These are phyloP conservation scores for Conchocele bisecta DNA, from an alignment of 2,888 invertebrate species.

Conservation along the genomic window DNA sequence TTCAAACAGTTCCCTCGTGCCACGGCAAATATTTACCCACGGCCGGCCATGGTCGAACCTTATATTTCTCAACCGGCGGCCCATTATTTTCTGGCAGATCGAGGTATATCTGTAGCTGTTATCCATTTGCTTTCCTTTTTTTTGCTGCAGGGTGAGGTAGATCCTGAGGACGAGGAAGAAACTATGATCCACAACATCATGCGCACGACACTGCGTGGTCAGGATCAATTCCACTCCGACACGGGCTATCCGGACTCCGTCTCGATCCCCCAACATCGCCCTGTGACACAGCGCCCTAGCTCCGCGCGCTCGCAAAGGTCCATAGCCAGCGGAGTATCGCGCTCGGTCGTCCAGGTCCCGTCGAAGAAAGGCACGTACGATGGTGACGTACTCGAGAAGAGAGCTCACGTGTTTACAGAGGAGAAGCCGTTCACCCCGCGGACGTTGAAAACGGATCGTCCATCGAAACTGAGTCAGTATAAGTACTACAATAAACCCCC, in stretches of 20 bases:
- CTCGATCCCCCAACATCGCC: constrained; percentile 1
- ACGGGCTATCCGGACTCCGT: constrained; percentile 20
- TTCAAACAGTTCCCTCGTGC: no score
- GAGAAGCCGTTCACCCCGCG: constrained; percentile 80
- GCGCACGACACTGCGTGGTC: constrained; percentile 67
- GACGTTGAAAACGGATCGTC: constrained; percentile 76
- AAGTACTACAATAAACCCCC: constrained; percentile 80
- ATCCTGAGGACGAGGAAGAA: constrained; percentile 76
- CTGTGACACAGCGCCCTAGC: constrained; percentile 44
- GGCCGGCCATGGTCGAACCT: no score
- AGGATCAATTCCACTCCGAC: constrained; percentile 21
- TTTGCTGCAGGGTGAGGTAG: no score
- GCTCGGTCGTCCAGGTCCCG: constrained; percentile 47
- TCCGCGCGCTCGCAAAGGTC: constrained; percentile 67
- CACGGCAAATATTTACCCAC: no score
- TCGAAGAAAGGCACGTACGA: constrained; percentile 66
- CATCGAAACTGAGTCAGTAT: constrained; percentile 76
- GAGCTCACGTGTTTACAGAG: constrained; percentile 78
- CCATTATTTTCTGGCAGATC: no score
- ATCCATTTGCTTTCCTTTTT: no score
- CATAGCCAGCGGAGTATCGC: constrained; percentile 52
- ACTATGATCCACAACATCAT: constrained; percentile 71
- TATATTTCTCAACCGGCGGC: no score
- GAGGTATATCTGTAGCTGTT: no score
- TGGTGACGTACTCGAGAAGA: constrained; percentile 77